Evolutionary conservation across 2,113 vertebrate species (phyloP).

Genomic region (Dicaeum eximium): DNA sequence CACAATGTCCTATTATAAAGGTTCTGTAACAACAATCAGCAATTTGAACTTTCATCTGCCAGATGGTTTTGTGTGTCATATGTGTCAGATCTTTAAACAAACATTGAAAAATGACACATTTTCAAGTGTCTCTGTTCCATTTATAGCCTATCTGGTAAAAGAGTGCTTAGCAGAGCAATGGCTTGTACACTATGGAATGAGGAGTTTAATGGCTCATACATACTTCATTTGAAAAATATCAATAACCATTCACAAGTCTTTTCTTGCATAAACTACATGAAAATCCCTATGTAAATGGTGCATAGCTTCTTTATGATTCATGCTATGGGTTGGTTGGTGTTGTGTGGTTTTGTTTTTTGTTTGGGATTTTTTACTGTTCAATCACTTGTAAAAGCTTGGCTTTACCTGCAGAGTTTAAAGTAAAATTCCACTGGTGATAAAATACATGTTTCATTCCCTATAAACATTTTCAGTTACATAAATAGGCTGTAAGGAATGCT

Average conservation of each 20-base stretch:
- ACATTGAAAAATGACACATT: slow-evolving; percentile 34
- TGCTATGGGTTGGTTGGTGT: neutral
- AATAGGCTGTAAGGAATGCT: slow-evolving; percentile 51
- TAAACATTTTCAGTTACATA: slow-evolving; percentile 56
- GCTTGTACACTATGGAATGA: slow-evolving; percentile 59
- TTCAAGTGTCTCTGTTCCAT: slow-evolving; percentile 42
- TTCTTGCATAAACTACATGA: slow-evolving; percentile 71
- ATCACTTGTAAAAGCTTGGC: slow-evolving; percentile 36
- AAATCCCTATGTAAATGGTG: slow-evolving; percentile 71
- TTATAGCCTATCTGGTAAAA: slow-evolving; percentile 51
- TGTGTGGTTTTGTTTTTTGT: neutral
- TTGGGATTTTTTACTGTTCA: slow-evolving; percentile 41
- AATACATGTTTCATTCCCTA: slow-evolving; percentile 53
- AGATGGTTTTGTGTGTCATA: neutral
- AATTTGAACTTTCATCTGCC: neutral
- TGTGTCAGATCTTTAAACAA: slow-evolving; percentile 52
- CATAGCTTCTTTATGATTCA: slow-evolving; percentile 72
- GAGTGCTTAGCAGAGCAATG: slow-evolving; percentile 57
- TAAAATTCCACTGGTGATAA: slow-evolving; percentile 69
- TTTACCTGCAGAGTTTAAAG: slow-evolving; percentile 62
- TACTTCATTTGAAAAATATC: slow-evolving; percentile 76
- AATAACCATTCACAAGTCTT: slow-evolving; percentile 70
- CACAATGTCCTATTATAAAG: neutral
- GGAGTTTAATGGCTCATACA: slow-evolving; percentile 75
- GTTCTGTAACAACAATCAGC: neutral